Conservation (phyloP, 2,113 vertebrate species). For the Elanus axillaris region DNA sequence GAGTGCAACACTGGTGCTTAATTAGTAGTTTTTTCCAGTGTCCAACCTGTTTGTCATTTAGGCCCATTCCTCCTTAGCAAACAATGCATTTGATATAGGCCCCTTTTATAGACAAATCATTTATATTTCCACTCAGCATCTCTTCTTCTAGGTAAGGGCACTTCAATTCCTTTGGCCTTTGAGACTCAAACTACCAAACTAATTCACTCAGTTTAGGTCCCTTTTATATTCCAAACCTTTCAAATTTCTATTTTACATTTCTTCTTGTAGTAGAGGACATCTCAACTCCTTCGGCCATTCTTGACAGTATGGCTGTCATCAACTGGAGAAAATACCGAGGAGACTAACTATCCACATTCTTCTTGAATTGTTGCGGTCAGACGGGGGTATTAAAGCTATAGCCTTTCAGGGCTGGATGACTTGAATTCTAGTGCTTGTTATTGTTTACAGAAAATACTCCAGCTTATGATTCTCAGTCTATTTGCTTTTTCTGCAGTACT, state of each 20-base stretch:
- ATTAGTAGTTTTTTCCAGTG: not conserved
- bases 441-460: not conserved
- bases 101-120: not conserved
- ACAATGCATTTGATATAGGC: not conserved
- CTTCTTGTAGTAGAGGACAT: not conserved
- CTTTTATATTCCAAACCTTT: not conserved
- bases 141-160: not conserved
- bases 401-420: not conserved
- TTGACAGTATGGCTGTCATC: not conserved
- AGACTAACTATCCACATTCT: not conserved
- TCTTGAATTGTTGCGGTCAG: not conserved
- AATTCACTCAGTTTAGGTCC: not conserved
- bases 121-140: not conserved
- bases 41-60: not conserved
- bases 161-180: not conserved
- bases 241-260: not conserved
- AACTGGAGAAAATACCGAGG: not conserved
- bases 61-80: not conserved
- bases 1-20: not conserved
- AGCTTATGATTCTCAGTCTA: not conserved
- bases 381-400: not conserved
- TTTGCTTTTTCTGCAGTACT: not conserved
- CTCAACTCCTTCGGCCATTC: not conserved
- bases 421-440: not conserved
- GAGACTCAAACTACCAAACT: not conserved